Evolutionary conservation across 2,797 vertebrate species (phyloP).

Genomic region (Mormyrops attenuatus): DNA sequence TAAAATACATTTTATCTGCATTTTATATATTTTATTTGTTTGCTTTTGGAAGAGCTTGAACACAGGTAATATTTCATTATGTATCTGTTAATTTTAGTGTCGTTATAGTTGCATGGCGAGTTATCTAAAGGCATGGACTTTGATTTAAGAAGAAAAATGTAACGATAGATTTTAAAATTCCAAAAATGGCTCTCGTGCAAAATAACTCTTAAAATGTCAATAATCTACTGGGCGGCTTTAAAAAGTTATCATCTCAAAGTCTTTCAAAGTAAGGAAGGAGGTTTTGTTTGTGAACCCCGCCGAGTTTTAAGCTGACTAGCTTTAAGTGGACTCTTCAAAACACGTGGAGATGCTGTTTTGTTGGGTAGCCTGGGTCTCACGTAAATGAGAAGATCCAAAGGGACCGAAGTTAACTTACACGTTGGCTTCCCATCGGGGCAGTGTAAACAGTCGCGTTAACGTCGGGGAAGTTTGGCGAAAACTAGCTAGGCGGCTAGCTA

Average conservation of each 20-base stretch:
- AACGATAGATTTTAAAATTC: background rate
- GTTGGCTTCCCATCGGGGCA: background rate
- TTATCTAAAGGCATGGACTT: background rate
- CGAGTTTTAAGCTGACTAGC: background rate
- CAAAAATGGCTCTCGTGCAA: background rate
- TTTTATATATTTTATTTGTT: constrained; percentile 35
- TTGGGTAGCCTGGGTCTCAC: background rate
- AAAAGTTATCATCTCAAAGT: background rate
- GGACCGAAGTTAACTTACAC: background rate
- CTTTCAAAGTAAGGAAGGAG: background rate
- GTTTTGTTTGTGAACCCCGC: background rate
- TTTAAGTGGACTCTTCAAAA: background rate
- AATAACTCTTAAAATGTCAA: background rate
- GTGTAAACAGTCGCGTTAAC: background rate
- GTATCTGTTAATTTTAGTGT: background rate
- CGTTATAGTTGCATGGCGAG: background rate
- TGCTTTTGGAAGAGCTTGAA: constrained; percentile 37
- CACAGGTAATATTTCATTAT: constrained; percentile 30
- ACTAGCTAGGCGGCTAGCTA: background rate
- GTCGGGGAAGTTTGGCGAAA: background rate
- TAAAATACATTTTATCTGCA: constrained; percentile 20
- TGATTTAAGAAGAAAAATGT: background rate
- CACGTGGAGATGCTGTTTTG: background rate
- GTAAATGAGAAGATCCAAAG: background rate
- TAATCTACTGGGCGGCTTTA: background rate